phyloP scores from a whole-genome alignment of 1,140 invertebrate genomes.

The Lucilia sericata region DNA sequence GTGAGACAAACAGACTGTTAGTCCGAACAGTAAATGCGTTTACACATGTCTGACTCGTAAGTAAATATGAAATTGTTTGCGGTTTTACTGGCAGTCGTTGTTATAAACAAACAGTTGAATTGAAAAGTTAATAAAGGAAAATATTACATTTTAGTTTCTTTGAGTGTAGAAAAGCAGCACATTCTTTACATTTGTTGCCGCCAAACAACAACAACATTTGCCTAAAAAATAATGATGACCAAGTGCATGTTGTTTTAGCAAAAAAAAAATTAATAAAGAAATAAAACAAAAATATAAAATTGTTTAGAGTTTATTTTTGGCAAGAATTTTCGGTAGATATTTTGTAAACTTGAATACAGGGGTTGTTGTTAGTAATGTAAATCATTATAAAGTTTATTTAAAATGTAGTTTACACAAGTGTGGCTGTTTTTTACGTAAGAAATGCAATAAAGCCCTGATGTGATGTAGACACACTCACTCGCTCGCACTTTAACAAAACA shows the following conservation, averaged over 20 bases:
- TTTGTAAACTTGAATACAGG: not conserved
- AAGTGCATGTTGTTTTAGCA: not conserved
- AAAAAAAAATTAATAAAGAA: not conserved
- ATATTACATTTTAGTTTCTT: not conserved
- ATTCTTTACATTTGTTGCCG: not conserved
- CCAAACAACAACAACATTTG: not conserved
- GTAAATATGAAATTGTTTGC: not conserved
- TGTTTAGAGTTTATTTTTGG: not conserved
- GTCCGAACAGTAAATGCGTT: no score
- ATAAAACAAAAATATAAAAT: not conserved
- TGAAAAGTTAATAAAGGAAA: not conserved
- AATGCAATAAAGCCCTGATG: no score
- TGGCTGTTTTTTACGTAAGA: no score
- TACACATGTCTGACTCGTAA: not conserved
- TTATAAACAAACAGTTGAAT: no score
- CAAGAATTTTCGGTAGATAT: not conserved
- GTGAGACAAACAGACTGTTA: no score
- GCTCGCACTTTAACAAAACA: no score
- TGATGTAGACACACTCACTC: no score
- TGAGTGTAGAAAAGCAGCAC: not conserved
- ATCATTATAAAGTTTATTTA: not conserved
- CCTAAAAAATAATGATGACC: not conserved
- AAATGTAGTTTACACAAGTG: not conserved
- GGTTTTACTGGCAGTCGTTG: not conserved
- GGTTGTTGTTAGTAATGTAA: not conserved